Conservation (phyloP, 1,140 invertebrate genomes). For the Plectus sambesii region DNA sequence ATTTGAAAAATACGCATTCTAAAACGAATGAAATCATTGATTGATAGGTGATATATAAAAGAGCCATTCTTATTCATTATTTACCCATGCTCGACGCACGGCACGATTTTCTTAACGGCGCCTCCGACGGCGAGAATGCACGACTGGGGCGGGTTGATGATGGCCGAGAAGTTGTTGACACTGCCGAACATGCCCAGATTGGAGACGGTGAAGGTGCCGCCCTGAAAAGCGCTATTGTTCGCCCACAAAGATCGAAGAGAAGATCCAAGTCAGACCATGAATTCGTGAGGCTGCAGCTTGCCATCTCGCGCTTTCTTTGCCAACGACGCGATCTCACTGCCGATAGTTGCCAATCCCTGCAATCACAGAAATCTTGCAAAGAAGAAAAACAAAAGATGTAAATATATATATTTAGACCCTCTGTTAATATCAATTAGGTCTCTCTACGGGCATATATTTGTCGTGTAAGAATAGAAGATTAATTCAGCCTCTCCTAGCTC, state of each 20-base stretch:
- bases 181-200: conserved; percentile 94
- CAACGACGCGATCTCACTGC: conserved; percentile 67
- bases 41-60: conserved; percentile 9
- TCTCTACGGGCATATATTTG: too few species aligned
- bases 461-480: too few species aligned
- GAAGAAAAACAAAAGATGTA: conserved; percentile 8
- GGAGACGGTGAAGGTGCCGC: conserved; percentile 70
- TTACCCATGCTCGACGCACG: conserved; percentile 40
- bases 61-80: too few species aligned
- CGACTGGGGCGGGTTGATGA: conserved; percentile 61
- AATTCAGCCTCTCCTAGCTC: too few species aligned
- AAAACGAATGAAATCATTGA: neutral
- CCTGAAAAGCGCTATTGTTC: conserved; percentile 46
- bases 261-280: conserved; percentile 65
- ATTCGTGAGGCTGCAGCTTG: conserved; percentile 89
- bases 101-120: conserved; percentile 52
- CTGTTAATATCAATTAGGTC: too few species aligned
- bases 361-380: conserved; percentile 19
- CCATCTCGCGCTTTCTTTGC: conserved; percentile 80
- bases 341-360: conserved; percentile 72
- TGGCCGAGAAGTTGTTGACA: conserved; percentile 58
- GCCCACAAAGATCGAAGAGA: conserved; percentile 44
- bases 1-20: neutral
- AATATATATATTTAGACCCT: conserved; percentile 29
- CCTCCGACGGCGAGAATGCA: conserved; percentile 59